Conservation (phyloP, 2,113 vertebrate species). For the Nibea coibor region DNA sequence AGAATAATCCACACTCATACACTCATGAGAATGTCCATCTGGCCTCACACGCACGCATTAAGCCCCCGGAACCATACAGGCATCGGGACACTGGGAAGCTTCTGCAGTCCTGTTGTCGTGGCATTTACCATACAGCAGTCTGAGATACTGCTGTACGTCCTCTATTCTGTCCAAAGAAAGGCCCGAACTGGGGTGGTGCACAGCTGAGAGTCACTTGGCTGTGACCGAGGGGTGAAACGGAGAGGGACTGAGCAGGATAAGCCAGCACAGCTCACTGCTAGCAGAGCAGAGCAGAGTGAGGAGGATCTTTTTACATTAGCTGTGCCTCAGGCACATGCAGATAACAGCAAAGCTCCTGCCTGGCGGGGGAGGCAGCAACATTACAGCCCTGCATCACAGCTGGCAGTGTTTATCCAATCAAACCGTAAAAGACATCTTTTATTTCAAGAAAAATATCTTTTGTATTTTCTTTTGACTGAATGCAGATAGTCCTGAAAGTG, state of each 20-base stretch:
- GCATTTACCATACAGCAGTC: conserved; percentile 85
- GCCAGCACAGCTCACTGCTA: conserved; percentile 54
- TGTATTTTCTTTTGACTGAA: conserved; percentile 26
- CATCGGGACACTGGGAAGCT: conserved; percentile 85
- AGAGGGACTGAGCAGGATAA: conserved; percentile 55
- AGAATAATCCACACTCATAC: conserved; percentile 92
- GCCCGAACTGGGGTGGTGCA: conserved; percentile 32
- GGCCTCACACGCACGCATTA: conserved; percentile 86
- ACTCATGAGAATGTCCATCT: conserved; percentile 95
- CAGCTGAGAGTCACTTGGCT: conserved; percentile 61
- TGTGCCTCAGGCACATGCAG: conserved; percentile 68
- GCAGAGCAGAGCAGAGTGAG: conserved; percentile 51
- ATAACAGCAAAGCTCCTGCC: conserved; percentile 60
- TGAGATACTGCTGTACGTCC: conserved; percentile 63
- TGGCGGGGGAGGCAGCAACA: conserved; percentile 44
- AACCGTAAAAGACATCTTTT: conserved; percentile 47
- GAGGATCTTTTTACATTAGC: conserved; percentile 63
- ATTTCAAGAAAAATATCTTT: conserved; percentile 48
- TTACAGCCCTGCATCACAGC: conserved; percentile 61
- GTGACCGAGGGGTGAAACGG: conserved; percentile 59
- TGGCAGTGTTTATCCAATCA: conserved; percentile 67
- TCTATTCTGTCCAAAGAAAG: conserved; percentile 33
- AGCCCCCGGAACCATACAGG: conserved; percentile 85
- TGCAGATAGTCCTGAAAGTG: conserved; percentile 22
- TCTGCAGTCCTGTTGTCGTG: conserved; percentile 63